phyloP scores from a whole-genome alignment of 2,888 invertebrate genomes.

The Ornithoptera priamus region DNA sequence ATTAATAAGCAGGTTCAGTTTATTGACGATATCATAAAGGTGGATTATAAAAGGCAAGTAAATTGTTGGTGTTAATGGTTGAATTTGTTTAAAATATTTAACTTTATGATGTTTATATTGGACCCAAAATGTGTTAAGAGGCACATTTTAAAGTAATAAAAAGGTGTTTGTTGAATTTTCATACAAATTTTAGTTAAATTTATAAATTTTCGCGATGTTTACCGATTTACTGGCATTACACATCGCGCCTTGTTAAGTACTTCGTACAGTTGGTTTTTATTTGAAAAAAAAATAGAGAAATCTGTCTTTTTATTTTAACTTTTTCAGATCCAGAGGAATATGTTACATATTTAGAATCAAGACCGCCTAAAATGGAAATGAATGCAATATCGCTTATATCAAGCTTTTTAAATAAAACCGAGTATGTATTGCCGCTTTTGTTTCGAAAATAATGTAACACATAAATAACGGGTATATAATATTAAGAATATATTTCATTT shows the following conservation, averaged over 20 bases:
- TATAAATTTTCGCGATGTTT: background rate
- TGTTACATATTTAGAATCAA: slow-evolving; percentile 81
- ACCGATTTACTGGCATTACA: background rate
- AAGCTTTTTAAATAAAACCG: slow-evolving; percentile 76
- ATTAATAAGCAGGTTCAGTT: background rate
- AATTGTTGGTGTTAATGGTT: background rate
- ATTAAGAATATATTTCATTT: no score
- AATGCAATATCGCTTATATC: slow-evolving; percentile 82
- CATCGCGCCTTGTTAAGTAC: background rate
- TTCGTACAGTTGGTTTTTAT: background rate
- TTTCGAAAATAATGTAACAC: no score
- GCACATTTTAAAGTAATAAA: no score
- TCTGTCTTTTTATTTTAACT: background rate
- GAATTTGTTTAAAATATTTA: background rate
- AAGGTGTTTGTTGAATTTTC: background rate
- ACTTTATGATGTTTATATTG: slow-evolving; percentile 6
- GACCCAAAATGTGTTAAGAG: background rate
- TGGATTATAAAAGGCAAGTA: slow-evolving; percentile 1
- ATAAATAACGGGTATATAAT: no score
- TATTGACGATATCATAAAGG: background rate
- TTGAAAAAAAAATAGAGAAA: background rate
- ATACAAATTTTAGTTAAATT: background rate
- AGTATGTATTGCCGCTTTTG: slow-evolving; percentile 56
- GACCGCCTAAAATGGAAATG: slow-evolving; percentile 84
- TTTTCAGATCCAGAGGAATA: slow-evolving; percentile 80